phyloP scores from a whole-genome alignment of 2,113 vertebrate species.

The Siphamia tubifer region DNA sequence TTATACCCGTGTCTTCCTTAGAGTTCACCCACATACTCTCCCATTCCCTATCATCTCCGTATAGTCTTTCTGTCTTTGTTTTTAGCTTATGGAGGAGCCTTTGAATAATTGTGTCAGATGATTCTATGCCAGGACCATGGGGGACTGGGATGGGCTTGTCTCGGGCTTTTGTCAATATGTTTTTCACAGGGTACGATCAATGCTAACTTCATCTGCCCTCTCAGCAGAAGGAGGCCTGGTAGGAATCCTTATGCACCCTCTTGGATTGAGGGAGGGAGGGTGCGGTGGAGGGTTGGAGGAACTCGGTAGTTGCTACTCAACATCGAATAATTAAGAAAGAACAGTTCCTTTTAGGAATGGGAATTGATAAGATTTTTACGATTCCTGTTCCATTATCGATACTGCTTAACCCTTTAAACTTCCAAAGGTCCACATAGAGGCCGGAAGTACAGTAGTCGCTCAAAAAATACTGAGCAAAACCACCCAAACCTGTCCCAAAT shows the following conservation, averaged over 20 bases:
- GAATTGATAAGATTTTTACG: too few species aligned
- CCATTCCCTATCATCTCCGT: neutral
- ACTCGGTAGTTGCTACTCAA: too few species aligned
- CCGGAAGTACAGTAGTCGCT: too few species aligned
- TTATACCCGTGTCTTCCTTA: slow-evolving; percentile 32
- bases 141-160: slow-evolving; percentile 8
- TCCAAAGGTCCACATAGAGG: too few species aligned
- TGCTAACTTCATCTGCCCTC: slow-evolving; percentile 39
- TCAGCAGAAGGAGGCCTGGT: slow-evolving; percentile 30
- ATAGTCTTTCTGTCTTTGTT: neutral
- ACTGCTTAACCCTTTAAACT: too few species aligned
- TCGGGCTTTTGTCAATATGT: slow-evolving; percentile 34
- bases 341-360: too few species aligned
- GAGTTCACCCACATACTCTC: neutral
- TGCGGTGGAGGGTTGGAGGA: neutral
- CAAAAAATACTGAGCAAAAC: too few species aligned
- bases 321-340: too few species aligned
- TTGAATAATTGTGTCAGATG: slow-evolving; percentile 24
- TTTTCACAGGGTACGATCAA: slow-evolving; percentile 50
- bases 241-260: slow-evolving; percentile 20
- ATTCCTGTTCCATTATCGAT: too few species aligned
- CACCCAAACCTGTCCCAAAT: too few species aligned
- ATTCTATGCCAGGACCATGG: slow-evolving; percentile 23
- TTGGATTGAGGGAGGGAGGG: neutral
- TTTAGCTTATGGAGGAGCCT: slow-evolving; percentile 7